Percentiles rank a stretch among this genome's conserved stretches.
Evolutionary conservation across 2,888 invertebrate genomes (phyloP).

Genomic region (Entomobrya multifasciata): DNA sequence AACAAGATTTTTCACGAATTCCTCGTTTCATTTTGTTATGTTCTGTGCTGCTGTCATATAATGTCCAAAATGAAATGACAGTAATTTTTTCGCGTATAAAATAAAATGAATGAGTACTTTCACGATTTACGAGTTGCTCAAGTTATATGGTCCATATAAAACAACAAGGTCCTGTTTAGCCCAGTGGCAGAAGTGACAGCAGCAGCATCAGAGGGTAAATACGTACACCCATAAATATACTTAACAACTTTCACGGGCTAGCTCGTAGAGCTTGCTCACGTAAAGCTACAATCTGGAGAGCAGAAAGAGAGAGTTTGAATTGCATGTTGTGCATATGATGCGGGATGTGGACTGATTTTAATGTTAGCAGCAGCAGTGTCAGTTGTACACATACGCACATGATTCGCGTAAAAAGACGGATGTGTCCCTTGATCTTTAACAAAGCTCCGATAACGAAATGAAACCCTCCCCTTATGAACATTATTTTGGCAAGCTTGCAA

Average conservation of each 20-base stretch:
- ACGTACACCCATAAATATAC: background rate
- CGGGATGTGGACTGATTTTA: background rate
- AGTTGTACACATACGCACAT: constrained; percentile 19
- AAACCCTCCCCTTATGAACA: constrained; percentile 25
- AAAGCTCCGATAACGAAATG: constrained; percentile 40
- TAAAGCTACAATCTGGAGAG: background rate
- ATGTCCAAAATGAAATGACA: constrained; percentile 47
- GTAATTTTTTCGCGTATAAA: constrained; percentile 61
- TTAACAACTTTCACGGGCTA: constrained; percentile 50
- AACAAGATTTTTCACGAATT: background rate
- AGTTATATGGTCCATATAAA: constrained; percentile 34
- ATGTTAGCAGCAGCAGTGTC: background rate
- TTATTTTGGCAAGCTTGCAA: constrained; percentile 65
- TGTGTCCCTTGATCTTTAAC: constrained; percentile 67
- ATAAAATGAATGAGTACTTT: constrained; percentile 69
- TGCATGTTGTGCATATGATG: background rate
- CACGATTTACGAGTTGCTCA: constrained; percentile 62
- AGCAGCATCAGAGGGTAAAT: background rate
- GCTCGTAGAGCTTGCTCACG: background rate
- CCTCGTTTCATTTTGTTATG: background rate
- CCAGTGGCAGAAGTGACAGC: constrained; percentile 28
- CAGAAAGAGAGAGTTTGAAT: background rate
- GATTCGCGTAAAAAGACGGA: constrained; percentile 52
- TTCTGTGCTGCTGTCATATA: constrained; percentile 7
- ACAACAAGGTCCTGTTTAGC: constrained; percentile 32